Evolutionary conservation across 2,797 vertebrate species (phyloP).

Genomic region (Nyctalus aviator): DNA sequence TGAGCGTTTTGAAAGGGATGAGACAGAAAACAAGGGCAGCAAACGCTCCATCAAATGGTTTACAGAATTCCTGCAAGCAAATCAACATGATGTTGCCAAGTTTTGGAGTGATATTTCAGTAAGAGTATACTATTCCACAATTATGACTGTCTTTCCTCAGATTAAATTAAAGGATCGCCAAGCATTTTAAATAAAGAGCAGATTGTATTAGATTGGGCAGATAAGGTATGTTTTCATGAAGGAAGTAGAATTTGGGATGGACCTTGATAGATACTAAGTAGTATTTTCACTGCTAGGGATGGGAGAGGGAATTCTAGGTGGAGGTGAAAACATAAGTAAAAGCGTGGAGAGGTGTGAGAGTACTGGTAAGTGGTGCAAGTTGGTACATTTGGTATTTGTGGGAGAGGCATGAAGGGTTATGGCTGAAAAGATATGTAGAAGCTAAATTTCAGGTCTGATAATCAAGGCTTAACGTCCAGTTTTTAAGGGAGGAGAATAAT

Average conservation of each 20-base stretch:
- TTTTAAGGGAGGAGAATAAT: conserved; percentile 7
- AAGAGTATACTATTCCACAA: conserved; percentile 85
- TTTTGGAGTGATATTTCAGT: conserved; percentile 99
- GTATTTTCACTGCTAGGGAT: background rate
- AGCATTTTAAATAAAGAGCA: background rate
- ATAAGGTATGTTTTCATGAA: background rate
- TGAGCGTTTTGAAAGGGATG: conserved; percentile 96
- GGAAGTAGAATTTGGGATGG: background rate
- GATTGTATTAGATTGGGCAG: background rate
- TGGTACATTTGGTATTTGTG: background rate
- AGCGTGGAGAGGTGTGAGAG: background rate
- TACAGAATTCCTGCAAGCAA: conserved; percentile 96
- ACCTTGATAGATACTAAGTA: background rate
- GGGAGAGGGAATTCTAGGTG: background rate
- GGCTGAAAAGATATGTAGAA: background rate
- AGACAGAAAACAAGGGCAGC: conserved; percentile 97
- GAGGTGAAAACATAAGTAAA: background rate
- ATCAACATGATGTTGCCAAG: conserved; percentile 96
- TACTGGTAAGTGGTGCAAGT: background rate
- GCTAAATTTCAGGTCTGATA: background rate
- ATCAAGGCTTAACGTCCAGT: background rate
- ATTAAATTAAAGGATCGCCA: conserved; percentile 48
- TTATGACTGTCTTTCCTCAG: conserved; percentile 65
- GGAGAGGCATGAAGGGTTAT: background rate
- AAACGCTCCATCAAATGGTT: conserved; percentile 99